Base-by-base conservation (phyloP, 2,888 invertebrate genomes). In the Lomographa bimaculata region DNA sequence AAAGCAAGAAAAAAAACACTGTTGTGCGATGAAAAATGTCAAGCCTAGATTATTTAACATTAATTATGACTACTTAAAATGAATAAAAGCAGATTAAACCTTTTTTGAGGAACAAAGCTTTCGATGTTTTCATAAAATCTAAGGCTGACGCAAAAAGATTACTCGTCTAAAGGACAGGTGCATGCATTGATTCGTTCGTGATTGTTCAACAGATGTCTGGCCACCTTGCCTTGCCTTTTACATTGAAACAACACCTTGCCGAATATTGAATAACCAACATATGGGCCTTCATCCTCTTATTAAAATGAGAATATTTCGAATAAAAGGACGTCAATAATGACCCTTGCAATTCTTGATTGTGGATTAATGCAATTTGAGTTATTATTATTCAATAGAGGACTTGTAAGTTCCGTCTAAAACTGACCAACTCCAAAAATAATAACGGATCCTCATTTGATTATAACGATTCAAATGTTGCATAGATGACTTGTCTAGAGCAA, bases 151-250 rank as follows among this genome's bases (percentile, higher is more conserved):
- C n/a, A n/a, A n/a, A n/a, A n/a, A n/a, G n/a, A n/a, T n/a, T n/a
- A n/a, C 23, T 18, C 21, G 12, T 35, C 7, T 18, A 46, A 46
- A 39, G 29, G 65, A 65, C 82, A 84, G 81, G 82, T 86, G 83
- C 58, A 40, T 58, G 67, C 71, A 71, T 76, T 78, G 84, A 81
- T 85, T 84, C 63, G 23, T 33, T 43, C 56, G 72, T 72, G 79
- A 83, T 81, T 84, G 50, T 52, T 42, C 58, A 35, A 70, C 87
- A 86, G 85, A 81, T 86, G 86, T 62, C 32, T 29, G 30, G 9
- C 62, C 84, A 85, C 79, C 81, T 85, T 82, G 71, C 64, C 35
- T 53, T 58, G 54, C n/a, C n/a, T n/a, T n/a, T n/a, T n/a, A n/a
- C n/a, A n/a, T 14, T 14, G 14, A 14, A 14, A 14, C 14, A 46